phyloP scores from a whole-genome alignment of 2,113 vertebrate species.

The Urocolius indicus region DNA sequence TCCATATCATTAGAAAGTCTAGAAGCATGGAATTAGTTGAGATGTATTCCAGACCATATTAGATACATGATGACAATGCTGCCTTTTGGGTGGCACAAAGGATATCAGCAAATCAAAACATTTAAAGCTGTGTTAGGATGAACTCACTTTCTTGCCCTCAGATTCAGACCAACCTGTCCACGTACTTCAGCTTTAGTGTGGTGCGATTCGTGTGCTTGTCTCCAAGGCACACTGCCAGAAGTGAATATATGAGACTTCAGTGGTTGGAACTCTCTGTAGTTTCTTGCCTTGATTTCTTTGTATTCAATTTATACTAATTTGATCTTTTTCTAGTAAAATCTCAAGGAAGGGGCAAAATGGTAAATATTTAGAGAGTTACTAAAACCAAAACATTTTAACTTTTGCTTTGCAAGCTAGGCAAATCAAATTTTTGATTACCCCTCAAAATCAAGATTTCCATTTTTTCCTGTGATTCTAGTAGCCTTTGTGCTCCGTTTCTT shows the following conservation, averaged over 20 bases:
- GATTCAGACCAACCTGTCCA: background rate
- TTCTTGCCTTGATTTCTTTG: background rate
- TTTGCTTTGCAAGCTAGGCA: background rate
- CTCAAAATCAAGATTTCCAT: background rate
- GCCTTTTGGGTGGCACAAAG: background rate
- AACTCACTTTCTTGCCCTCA: background rate
- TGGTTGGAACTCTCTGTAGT: background rate
- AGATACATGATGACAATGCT: background rate
- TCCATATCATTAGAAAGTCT: background rate
- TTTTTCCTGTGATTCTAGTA: background rate
- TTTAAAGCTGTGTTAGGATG: background rate
- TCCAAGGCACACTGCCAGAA: background rate
- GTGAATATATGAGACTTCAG: background rate
- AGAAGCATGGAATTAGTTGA: background rate
- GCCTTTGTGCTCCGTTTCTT: background rate
- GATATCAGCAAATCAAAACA: background rate
- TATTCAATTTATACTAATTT: background rate
- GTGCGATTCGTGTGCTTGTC: background rate
- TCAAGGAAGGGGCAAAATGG: background rate
- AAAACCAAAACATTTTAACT: background rate
- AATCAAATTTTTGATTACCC: background rate
- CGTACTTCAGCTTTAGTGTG: background rate
- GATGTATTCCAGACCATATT: background rate
- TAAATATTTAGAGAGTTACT: background rate
- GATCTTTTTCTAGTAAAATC: background rate